Percentiles rank a stretch among this genome's conserved stretches.
phyloP scores from a whole-genome alignment of 2,797 vertebrate genomes.

The Eulemur albifrons region DNA sequence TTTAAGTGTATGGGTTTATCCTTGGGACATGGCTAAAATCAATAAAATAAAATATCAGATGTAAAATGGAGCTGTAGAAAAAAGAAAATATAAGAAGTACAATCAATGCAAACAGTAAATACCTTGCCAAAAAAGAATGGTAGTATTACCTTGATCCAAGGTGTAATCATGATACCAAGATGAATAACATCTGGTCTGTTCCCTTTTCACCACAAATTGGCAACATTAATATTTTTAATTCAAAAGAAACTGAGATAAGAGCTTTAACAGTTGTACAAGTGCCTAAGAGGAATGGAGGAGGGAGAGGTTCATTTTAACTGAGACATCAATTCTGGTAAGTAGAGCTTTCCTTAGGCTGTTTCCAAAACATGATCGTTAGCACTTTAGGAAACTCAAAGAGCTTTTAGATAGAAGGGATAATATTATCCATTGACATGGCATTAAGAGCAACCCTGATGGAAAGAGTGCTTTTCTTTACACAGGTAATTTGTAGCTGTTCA shows the following conservation, averaged over 20 bases:
- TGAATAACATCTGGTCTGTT: not conserved
- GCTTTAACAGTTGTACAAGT: not conserved
- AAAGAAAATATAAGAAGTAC: conserved; percentile 7
- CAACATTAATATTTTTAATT: not conserved
- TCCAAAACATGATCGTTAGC: not conserved
- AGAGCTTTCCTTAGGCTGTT: conserved; percentile 13
- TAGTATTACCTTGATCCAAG: not conserved
- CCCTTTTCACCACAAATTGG: not conserved
- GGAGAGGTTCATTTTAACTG: conserved; percentile 13
- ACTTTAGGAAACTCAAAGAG: conserved; percentile 8
- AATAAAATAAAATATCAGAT: not conserved
- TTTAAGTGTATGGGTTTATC: conserved; percentile 29
- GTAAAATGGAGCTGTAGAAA: not conserved
- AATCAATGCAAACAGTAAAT: not conserved
- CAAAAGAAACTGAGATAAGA: not conserved
- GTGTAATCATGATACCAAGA: not conserved
- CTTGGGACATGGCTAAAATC: not conserved
- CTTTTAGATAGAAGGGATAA: not conserved
- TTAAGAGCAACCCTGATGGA: not conserved
- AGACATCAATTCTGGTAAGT: conserved; percentile 45
- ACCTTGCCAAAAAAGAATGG: not conserved
- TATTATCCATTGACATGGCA: not conserved
- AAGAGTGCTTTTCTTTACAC: not conserved
- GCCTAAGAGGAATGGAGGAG: not conserved
- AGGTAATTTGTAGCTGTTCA: conserved; percentile 12